Evolutionary conservation across 1,140 invertebrate species (phyloP), one percentile per base, ranked within the genome.

Genomic region (Ctenoplectra terminalis): DNA sequence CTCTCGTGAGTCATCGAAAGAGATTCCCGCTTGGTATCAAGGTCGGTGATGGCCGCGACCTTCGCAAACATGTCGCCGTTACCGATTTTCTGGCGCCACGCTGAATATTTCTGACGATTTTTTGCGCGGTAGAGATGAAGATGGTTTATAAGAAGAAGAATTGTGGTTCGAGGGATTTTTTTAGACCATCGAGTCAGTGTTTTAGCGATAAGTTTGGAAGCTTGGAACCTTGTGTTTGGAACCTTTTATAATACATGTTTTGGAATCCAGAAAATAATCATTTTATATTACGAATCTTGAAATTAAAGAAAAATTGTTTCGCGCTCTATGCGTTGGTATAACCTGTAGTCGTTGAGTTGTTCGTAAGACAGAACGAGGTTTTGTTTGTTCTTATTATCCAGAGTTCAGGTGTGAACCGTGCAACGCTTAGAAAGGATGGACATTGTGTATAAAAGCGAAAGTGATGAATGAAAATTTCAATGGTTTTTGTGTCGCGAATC

Each of bases 1-100:
- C 48, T 20, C 20, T 23, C 3, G 34, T 86, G 85, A 87, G n/a
- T 87, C 84, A 87, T 78, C 63, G 40, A 46, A 81, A 64, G 79
- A 85, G 56, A 85, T 87, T 61, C 80, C 61, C 37, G 40, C n/a
- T 23, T 26, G 34, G n/a, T 52, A 74, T 72, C 85, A 86, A 86
- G 81, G 74, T 63, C 60, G 70, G 0, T 15, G 58, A 79, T 71
- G 75, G 64, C 34, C 84, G 73, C 54, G 71, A 56, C 60, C 81
- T 83, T 86, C 63, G 40, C 43, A 20, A n/a, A 8, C 31, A 37
- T 7, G 23, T 34, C 48, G 31, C 1, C 48, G 40, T 48, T 75
- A 54, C 54, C 50, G 56, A 87, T 86, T 83, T 79, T 80, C 40
- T 71, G 61, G 46, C 61, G 80, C 69, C 79, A 60, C n/a, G 15